Evolutionary conservation across 2,113 vertebrate genomes (phyloP), one percentile per base, ranked within the genome.

Genomic region (Parus major): DNA sequence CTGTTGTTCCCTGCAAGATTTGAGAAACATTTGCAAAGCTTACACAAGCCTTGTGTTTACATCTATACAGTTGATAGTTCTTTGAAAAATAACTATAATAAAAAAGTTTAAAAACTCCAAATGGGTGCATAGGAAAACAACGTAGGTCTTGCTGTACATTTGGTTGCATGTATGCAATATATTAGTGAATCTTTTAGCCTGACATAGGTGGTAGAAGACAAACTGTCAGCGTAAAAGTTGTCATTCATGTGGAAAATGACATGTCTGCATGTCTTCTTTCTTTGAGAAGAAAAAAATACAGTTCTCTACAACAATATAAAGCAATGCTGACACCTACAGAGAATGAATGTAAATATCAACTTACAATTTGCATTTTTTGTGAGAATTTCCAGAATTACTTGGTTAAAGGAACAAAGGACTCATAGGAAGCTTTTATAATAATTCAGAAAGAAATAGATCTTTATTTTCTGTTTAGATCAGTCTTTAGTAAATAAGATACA

Each of bases 321-420:
- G 96, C 97, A 97, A 98, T 96, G 97, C 93, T 98, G 97, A 98
- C 97, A 98, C 94, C 97, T 98, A 98, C 95, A 97, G 97, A 97
- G 92, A 95, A 96, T 86, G 77, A 95, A 96, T 93, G 96, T 90
- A 97, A 96, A 97, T 96, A 97, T 92, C 75, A 94, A 82, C 80
- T 49, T 92, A 84, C 73, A 93, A 95, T 94, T 94, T 86, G 13
- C 61, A 69, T 93, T 86, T 64, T 90, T 61, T 44, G 53, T 56
- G 50, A 39, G 35, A 88, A 86, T 86, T 90, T 73, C 33, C 39
- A 83, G 59, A 70, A 71, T 71, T 92, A 42, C 50, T 49, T 81
- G 33, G 13, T 60, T 86, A 49, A 89, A 91, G 22, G 22, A 88
- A 20, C 2, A 75, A 77, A 81, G 44, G 0, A 73, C 10, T 70